Conservation (phyloP, 2,888 invertebrate species). For the Scaptomyza polygonia region DNA sequence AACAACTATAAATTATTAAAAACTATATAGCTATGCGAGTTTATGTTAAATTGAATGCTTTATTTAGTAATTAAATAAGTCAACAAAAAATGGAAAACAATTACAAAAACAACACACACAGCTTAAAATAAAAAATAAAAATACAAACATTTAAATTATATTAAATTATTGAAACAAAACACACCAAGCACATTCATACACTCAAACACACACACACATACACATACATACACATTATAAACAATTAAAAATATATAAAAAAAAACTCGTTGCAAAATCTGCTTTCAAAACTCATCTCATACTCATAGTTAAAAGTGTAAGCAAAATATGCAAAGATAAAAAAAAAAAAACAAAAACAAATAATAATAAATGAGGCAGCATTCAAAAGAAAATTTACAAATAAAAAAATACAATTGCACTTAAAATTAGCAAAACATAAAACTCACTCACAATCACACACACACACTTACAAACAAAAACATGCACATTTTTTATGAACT, state of each 20-base stretch:
- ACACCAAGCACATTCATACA: conserved; percentile 64
- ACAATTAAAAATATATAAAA: conserved; percentile 37
- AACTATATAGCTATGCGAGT: conserved; percentile 51
- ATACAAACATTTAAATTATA: conserved; percentile 61
- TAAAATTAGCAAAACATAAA: conserved; percentile 28
- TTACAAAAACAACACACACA: conserved; percentile 29
- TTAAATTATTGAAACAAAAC: conserved; percentile 75
- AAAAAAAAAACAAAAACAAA: too few species aligned
- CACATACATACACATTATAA: conserved; percentile 34
- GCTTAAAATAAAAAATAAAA: conserved; percentile 40
- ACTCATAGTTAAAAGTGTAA: conserved; percentile 72
- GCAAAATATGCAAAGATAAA: conserved; percentile 31
- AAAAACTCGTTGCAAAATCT: conserved; percentile 72
- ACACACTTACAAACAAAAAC: conserved; percentile 21
- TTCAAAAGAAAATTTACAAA: conserved; percentile 35
- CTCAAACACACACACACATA: conserved; percentile 30
- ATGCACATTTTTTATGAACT: conserved; percentile 51
- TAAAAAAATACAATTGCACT: conserved; percentile 30
- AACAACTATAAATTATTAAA: conserved; percentile 41
- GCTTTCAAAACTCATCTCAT: conserved; percentile 78
- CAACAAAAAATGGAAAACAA: conserved; percentile 25
- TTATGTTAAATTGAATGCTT: conserved; percentile 69
- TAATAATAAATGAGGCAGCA: conserved; percentile 55
- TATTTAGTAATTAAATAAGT: conserved; percentile 67
- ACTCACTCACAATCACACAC: conserved; percentile 7